Percentiles rank a stretch among this genome's conserved stretches.
Conservation (phyloP, 2,888 invertebrate genomes). For the Imbricaverruca yamaguchii region DNA sequence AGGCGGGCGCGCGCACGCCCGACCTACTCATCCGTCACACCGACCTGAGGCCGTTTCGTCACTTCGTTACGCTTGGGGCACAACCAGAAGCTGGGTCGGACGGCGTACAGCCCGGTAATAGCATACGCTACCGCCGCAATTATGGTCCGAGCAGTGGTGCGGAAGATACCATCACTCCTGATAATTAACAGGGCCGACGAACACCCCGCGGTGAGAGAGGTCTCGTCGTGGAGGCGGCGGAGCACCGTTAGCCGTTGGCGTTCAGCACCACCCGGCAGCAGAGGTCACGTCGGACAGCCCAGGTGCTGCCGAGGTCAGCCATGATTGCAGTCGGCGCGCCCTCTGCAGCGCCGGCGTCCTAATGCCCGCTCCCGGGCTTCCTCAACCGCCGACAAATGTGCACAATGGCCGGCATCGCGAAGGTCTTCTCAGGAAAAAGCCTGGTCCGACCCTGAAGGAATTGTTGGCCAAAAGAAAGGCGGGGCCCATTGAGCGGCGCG, state of each 20-base stretch:
- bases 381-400: background rate
- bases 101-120: background rate
- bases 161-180: too few relatives aligned
- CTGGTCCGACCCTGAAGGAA: background rate
- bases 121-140: too few relatives aligned
- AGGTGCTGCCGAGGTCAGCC: background rate
- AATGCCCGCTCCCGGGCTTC: background rate
- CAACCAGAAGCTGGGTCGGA: background rate
- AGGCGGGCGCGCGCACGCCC: too few relatives aligned
- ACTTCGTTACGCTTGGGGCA: background rate
- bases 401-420: background rate
- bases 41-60: too few relatives aligned
- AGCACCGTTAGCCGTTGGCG: background rate
- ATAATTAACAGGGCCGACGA: too few relatives aligned
- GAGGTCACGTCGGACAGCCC: too few relatives aligned
- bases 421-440: conserved; percentile 9
- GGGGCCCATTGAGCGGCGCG: background rate
- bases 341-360: background rate
- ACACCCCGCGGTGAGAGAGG: too few relatives aligned
- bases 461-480: background rate
- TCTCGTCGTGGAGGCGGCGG: too few relatives aligned
- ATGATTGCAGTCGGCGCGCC: background rate
- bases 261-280: too few relatives aligned
- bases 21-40: too few relatives aligned
- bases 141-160: too few relatives aligned